Evolutionary conservation across 2,888 invertebrate genomes (phyloP).

Genomic region (Acleris holmiana): DNA sequence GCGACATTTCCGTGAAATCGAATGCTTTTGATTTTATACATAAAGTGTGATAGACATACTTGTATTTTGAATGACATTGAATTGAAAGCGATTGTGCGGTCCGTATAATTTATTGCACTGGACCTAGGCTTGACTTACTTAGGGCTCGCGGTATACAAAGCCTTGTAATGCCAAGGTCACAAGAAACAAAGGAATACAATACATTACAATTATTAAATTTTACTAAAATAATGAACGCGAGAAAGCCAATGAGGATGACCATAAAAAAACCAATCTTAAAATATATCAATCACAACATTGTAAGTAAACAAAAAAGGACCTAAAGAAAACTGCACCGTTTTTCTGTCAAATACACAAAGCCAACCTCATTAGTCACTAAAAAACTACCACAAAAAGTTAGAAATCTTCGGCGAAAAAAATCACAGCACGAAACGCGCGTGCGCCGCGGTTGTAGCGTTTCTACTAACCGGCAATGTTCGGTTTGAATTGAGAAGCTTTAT

Average conservation of each 20-base stretch:
- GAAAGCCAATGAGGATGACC: background rate
- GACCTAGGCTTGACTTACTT: background rate
- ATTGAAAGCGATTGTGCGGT: background rate
- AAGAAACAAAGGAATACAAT: slow-evolving; percentile 27
- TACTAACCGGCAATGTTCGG: slow-evolving; percentile 72
- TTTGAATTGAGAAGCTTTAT: slow-evolving; percentile 68
- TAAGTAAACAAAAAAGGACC: slow-evolving; percentile 28
- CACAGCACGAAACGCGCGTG: slow-evolving; percentile 67
- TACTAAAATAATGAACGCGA: slow-evolving; percentile 18
- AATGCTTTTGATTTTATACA: too few species aligned
- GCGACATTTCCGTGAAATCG: too few species aligned
- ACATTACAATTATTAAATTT: background rate
- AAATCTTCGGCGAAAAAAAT: slow-evolving; percentile 39
- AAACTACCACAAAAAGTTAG: slow-evolving; percentile 21
- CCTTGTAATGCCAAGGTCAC: slow-evolving; percentile 48
- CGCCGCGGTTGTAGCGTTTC: slow-evolving; percentile 64
- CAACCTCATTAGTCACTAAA: slow-evolving; percentile 51
- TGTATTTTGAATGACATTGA: background rate
- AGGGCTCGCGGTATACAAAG: slow-evolving; percentile 14
- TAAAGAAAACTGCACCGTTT: slow-evolving; percentile 19
- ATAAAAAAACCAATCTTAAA: background rate
- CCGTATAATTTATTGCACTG: background rate
- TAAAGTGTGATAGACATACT: too few species aligned
- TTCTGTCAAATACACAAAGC: slow-evolving; percentile 42
- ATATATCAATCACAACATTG: slow-evolving; percentile 2